Percentiles rank a stretch among this genome's conserved stretches.
phyloP scores from a whole-genome alignment of 1,140 invertebrate genomes.

The Coptotermes formosanus region DNA sequence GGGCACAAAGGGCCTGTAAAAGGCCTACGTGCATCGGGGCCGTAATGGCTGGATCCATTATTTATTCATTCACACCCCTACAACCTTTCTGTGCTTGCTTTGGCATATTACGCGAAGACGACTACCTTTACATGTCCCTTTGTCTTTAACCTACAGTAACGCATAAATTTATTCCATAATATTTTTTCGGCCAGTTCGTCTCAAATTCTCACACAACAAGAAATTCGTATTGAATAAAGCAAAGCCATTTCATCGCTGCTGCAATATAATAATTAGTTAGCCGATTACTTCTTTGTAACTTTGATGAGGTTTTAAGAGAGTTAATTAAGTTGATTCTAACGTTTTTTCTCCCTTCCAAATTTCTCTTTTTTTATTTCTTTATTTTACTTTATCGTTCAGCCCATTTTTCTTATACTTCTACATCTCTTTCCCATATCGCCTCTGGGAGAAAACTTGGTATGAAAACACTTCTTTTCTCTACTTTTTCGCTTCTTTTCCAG shows the following conservation, averaged over 20 bases:
- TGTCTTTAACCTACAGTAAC: too few species aligned
- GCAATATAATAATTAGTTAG: slow-evolving; percentile 29
- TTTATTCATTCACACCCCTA: too few species aligned
- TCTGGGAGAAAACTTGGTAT: slow-evolving; percentile 8
- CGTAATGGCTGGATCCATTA: too few species aligned
- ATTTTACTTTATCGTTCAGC: slow-evolving; percentile 16
- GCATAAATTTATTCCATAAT: too few species aligned
- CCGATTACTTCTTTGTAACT: slow-evolving; percentile 30
- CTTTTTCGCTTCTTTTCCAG: not conserved
- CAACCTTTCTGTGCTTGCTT: too few species aligned
- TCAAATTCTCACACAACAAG: too few species aligned
- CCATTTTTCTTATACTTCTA: not conserved
- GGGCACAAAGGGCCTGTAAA: too few species aligned
- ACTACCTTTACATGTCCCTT: too few species aligned
- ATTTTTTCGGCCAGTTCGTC: too few species aligned
- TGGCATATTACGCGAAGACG: too few species aligned
- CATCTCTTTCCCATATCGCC: slow-evolving; percentile 4
- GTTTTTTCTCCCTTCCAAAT: not conserved
- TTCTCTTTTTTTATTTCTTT: not conserved
- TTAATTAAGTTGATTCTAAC: slow-evolving; percentile 29
- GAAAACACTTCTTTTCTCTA: not conserved
- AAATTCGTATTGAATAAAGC: not conserved
- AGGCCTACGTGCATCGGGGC: too few species aligned
- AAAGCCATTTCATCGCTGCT: not conserved
- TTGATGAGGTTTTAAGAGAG: slow-evolving; percentile 29